Percentiles rank a stretch among this genome's conserved stretches.
Evolutionary conservation across 1,140 invertebrate genomes (phyloP).

Genomic region (Nebria ingens): DNA sequence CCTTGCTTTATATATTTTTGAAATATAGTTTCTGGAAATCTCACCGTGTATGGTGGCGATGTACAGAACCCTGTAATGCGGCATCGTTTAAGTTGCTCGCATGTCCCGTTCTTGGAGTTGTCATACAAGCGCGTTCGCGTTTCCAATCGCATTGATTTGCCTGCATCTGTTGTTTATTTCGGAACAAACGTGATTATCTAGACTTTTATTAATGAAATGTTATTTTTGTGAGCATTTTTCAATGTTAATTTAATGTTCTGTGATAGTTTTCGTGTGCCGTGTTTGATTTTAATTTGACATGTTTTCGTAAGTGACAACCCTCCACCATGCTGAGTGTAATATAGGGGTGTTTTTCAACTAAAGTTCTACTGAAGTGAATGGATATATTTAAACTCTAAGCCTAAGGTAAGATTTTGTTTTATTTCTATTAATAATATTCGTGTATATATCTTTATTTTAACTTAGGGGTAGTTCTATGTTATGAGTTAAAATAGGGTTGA

Average conservation of each 20-base stretch:
- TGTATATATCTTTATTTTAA: background rate
- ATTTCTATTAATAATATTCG: background rate
- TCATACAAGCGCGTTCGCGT: slow-evolving; percentile 5
- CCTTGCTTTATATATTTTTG: too few species aligned
- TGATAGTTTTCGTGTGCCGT: background rate
- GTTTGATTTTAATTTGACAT: background rate
- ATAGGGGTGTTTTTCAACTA: slow-evolving; percentile 1
- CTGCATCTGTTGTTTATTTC: slow-evolving; percentile 5
- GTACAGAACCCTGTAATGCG: too few species aligned
- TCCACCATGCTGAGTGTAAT: slow-evolving; percentile 8
- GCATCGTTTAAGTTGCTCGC: too few species aligned
- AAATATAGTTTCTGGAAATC: too few species aligned
- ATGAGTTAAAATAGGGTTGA: background rate
- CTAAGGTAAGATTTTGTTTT: background rate
- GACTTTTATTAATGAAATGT: background rate
- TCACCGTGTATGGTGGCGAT: too few species aligned
- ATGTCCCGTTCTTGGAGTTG: too few species aligned
- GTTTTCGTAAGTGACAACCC: slow-evolving; percentile 3
- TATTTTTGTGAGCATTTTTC: background rate
- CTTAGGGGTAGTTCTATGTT: too few species aligned
- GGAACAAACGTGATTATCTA: background rate
- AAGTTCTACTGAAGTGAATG: background rate
- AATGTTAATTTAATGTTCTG: background rate
- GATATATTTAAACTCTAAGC: background rate
- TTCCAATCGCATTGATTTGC: background rate